Conservation (phyloP, 2,888 invertebrate genomes). For the Hipparchia sbordonii region DNA sequence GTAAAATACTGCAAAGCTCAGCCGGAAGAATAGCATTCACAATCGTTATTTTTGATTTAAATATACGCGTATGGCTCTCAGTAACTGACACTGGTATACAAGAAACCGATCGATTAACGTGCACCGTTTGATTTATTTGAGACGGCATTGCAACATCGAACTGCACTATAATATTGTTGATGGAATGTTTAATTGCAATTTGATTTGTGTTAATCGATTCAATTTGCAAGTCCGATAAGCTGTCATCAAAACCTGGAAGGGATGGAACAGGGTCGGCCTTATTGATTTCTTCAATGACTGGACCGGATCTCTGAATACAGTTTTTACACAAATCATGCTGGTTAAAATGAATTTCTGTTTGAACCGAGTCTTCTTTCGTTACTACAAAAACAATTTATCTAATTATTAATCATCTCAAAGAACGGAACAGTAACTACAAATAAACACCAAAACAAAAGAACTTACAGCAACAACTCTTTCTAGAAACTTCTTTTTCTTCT, state of each 20-base stretch:
- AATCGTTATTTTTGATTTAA: conserved; percentile 65
- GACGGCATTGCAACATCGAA: conserved; percentile 63
- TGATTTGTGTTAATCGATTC: conserved; percentile 50
- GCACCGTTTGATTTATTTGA: conserved; percentile 38
- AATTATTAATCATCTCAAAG: not conserved
- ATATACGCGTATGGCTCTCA: conserved; percentile 55
- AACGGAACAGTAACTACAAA: not conserved
- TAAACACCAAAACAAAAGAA: not conserved
- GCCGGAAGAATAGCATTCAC: conserved; percentile 68
- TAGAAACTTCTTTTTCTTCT: conserved; percentile 43
- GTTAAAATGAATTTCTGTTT: conserved; percentile 44
- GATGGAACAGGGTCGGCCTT: conserved; percentile 3
- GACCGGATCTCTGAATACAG: not conserved
- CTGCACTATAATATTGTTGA: conserved; percentile 62
- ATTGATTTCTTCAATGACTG: conserved; percentile 7
- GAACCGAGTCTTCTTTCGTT: conserved; percentile 51
- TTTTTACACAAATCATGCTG: conserved; percentile 52
- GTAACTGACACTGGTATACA: conserved; percentile 51
- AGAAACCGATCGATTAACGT: conserved; percentile 46
- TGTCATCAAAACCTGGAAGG: conserved; percentile 62
- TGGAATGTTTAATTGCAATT: conserved; percentile 64
- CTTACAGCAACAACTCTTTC: conserved; percentile 9
- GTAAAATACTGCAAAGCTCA: conserved; percentile 68
- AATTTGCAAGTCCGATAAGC: conserved; percentile 42
- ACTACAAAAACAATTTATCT: conserved; percentile 39